Conservation (phyloP, 2,888 invertebrate species). For the Watsonalla cultraria region DNA sequence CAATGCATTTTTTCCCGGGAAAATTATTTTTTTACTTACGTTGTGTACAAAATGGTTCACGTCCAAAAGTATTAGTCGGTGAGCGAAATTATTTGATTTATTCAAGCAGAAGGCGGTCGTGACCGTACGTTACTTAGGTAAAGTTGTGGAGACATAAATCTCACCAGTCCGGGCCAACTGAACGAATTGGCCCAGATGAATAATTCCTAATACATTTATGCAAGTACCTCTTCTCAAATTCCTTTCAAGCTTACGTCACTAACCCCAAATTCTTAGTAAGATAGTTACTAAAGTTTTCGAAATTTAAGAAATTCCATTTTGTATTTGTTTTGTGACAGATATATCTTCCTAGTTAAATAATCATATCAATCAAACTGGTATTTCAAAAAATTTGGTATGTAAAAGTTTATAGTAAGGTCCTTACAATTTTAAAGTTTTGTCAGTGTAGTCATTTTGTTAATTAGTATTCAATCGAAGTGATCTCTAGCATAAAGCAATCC, state of each 20-base stretch:
- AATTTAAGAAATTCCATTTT: no score
- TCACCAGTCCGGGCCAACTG: constrained; percentile 46
- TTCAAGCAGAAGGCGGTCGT: constrained; percentile 35
- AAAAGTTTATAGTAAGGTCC: no score
- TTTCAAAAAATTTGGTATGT: no score
- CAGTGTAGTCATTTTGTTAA: no score
- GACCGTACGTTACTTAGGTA: constrained; percentile 54
- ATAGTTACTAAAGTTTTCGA: no score
- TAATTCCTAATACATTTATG: constrained; percentile 51
- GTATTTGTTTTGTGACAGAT: no score
- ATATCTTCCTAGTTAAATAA: no score
- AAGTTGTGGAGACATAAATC: constrained; percentile 62
- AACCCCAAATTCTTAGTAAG: no score
- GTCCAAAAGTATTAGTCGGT: constrained; percentile 4
- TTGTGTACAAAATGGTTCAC: neutral
- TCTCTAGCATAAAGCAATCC: no score
- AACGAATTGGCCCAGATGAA: constrained; percentile 53
- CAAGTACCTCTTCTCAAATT: constrained; percentile 22
- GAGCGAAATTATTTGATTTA: constrained; percentile 48
- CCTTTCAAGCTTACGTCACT: neutral
- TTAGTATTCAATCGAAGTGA: no score
- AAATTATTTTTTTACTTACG: neutral
- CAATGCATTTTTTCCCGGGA: neutral
- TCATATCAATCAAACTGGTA: no score
- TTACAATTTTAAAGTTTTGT: no score